Conservation (phyloP, 1,140 invertebrate genomes). For the Scaptomyza montana region DNA sequence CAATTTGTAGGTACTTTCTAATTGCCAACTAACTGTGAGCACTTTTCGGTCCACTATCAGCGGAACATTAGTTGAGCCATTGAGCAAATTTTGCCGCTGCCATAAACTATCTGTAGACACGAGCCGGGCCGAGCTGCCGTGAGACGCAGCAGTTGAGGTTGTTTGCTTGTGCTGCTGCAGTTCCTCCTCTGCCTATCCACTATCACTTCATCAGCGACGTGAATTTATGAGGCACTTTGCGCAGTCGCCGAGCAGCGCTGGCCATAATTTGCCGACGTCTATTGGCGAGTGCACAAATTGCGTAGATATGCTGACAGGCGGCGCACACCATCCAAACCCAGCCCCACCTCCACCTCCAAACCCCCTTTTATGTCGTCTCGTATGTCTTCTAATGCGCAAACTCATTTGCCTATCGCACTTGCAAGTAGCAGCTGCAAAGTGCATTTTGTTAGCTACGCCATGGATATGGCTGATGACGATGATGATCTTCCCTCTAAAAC, state of each 20-base stretch:
- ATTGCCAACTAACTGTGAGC: slow-evolving; percentile 40
- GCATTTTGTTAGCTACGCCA: slow-evolving; percentile 55
- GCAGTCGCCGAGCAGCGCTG: slow-evolving; percentile 74
- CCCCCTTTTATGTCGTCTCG: background rate
- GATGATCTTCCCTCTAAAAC: slow-evolving; percentile 15
- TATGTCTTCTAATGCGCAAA: slow-evolving; percentile 63
- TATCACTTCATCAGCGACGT: slow-evolving; percentile 81
- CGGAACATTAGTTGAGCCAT: slow-evolving; percentile 73
- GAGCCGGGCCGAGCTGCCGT: slow-evolving; percentile 29
- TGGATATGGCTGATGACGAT: slow-evolving; percentile 25
- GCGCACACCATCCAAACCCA: slow-evolving; percentile 50
- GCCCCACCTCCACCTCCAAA: background rate
- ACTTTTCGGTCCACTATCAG: slow-evolving; percentile 62
- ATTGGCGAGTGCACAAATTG: slow-evolving; percentile 80
- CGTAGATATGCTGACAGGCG: slow-evolving; percentile 78
- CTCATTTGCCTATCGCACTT: slow-evolving; percentile 75
- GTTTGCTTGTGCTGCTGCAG: slow-evolving; percentile 10
- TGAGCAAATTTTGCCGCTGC: slow-evolving; percentile 68
- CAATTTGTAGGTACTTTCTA: slow-evolving; percentile 77
- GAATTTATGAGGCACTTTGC: slow-evolving; percentile 81
- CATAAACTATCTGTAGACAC: slow-evolving; percentile 71
- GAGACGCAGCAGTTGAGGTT: slow-evolving; percentile 29
- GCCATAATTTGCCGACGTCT: slow-evolving; percentile 76
- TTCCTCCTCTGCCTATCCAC: slow-evolving; percentile 34
- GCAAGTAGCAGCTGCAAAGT: slow-evolving; percentile 51